Conservation (phyloP, 2,113 vertebrate genomes). For the Dendrocopos noguchii region DNA sequence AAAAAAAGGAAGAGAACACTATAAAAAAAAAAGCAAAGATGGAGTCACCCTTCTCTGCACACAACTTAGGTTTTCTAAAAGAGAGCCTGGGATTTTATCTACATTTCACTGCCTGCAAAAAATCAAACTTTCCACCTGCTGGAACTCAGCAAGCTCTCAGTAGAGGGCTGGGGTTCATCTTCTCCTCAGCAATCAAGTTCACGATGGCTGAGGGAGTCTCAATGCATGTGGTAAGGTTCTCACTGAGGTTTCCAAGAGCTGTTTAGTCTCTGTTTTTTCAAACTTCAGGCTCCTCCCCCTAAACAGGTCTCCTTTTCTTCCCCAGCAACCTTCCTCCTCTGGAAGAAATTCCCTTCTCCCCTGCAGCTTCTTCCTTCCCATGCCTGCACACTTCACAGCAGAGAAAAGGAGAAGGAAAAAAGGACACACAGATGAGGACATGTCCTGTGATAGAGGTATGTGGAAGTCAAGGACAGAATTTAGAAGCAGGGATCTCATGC, state of each 20-base stretch:
- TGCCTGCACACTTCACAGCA: rapidly evolving
- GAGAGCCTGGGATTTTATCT: neutral
- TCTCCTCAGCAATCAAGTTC: neutral
- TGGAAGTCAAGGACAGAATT: neutral
- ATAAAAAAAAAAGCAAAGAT: neutral
- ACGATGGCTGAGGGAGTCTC: neutral
- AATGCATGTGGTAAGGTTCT: rapidly evolving
- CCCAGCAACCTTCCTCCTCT: neutral
- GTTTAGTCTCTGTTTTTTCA: neutral
- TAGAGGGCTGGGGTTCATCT: neutral
- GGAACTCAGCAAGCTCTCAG: neutral
- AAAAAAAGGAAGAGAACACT: neutral
- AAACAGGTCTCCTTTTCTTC: neutral
- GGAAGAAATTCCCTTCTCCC: neutral
- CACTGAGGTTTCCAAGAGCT: neutral
- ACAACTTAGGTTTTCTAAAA: neutral
- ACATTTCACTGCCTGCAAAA: neutral
- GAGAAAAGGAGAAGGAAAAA: neutral
- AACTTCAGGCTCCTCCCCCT: neutral
- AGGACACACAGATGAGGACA: neutral
- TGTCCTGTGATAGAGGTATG: neutral
- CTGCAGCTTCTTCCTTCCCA: neutral
- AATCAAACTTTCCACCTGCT: neutral
- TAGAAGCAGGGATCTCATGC: neutral
- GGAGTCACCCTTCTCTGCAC: neutral